Base-by-base conservation (phyloP, 30 jellyfish, hydroid and myxozoan species). In the Cassiopea andromeda region DNA sequence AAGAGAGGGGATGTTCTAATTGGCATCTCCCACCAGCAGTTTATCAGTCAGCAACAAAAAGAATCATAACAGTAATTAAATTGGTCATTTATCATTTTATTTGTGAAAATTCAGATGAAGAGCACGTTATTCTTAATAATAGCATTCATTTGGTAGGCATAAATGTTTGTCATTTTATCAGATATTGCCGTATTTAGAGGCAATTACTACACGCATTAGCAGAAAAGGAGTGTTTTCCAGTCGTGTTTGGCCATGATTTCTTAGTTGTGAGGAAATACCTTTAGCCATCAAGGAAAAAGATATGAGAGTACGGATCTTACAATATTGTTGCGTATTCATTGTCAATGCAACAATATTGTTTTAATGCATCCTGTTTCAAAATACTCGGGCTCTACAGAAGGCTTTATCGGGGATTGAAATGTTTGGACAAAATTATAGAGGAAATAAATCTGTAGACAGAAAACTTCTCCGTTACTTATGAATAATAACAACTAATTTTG, bases 231-330 rank as follows among this genome's bases (percentile, higher is more conserved):
- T 43, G 38, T 64, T 64, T 64, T 13, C 43, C 73, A 9, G 15
- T 2, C 15, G 73, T 64, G 73, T 64, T 64, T 17, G 43, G 43
- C 15, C 73, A 38, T 7, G 15, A 18, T 70, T 70, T 70, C 79
- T 70, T 70, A 70, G 54, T 27, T 70, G 89, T 79, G 60, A 80
- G 89, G 89, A 80, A 80, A 69, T 61, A 50, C 64, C 78, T 45
- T 15, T 54, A 3, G 59, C 79, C 89, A 78, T 78, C 44, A 78
- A 80, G 38, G 89, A 79, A 80, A 80, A 80, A 80, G 67, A 17
- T 59, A 80, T 46, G 48, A 45, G 46, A 9, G 47, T 75, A 27
- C 78, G 89, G 89, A 80, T 80, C 79, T 60, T 1, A 10, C 64
- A 80, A 80, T 80, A 80, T 58, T 60, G 78, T 75, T 38, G 48